These are phyloP conservation scores for Cryptocephalus primarius DNA, from an alignment of 2,888 invertebrate genomes.

Conservation along the genomic window DNA sequence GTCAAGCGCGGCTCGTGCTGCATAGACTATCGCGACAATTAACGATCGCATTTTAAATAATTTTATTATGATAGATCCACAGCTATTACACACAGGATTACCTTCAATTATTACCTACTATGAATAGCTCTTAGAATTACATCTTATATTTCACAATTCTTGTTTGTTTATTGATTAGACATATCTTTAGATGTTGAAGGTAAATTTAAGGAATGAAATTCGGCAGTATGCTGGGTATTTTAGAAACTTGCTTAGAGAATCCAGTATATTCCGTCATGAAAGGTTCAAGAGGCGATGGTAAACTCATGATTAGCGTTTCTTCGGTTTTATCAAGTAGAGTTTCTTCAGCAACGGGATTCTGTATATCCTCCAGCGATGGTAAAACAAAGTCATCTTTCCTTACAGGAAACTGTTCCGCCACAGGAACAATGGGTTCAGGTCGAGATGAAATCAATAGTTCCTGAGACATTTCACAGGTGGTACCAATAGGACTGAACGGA, in stretches of 20 bases:
- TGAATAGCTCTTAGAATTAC: too few relatives aligned
- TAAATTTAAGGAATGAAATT: conserved; percentile 22
- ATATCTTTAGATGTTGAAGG: conserved; percentile 6
- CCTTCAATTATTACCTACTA: too few relatives aligned
- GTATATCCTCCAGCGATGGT: conserved; percentile 18
- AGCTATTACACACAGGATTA: too few relatives aligned
- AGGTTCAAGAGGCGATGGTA: conserved; percentile 32
- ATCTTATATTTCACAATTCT: too few relatives aligned
- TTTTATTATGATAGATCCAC: too few relatives aligned
- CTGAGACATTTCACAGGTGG: conserved; percentile 27
- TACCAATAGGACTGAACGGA: conserved; percentile 46
- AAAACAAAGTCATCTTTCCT: conserved; percentile 22
- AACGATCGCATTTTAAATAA: too few relatives aligned
- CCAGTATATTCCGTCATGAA: conserved; percentile 44
- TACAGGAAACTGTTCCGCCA: conserved; percentile 3
- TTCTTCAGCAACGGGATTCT: conserved; percentile 11
- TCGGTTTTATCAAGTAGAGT: conserved; percentile 26
- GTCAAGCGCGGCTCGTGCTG: too few relatives aligned
- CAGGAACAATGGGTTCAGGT: conserved; percentile 10
- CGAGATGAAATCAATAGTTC: conserved; percentile 29
- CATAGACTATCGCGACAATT: too few relatives aligned
- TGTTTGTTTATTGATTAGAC: neutral
- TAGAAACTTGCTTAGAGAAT: conserved; percentile 47
- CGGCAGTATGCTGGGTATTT: conserved; percentile 55
- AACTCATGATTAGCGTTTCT: conserved; percentile 18